Evolutionary conservation across 1,140 invertebrate species (phyloP), one percentile per base, ranked within the genome.

Genomic region (Planococcus citri): DNA sequence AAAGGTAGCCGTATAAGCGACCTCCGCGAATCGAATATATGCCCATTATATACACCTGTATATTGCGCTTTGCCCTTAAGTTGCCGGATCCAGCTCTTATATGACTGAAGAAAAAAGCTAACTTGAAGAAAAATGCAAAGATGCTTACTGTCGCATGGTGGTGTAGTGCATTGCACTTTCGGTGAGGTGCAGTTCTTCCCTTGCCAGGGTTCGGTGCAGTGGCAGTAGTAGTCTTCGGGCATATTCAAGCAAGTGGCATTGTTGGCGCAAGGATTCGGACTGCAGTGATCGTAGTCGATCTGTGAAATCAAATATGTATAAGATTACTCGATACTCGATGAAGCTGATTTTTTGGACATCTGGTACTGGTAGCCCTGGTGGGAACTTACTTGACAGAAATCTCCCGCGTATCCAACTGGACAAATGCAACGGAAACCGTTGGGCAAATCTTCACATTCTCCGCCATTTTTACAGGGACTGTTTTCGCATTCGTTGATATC

Each of bases 181-280:
- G 83, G 78, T 73, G 88, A 84, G 74, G 91, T 91, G 78, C 94
- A 97, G 79, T 93, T 94, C 77, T 90, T 91, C 33, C 94, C 94
- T 71, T 88, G 86, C 85, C 91, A 95, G 73, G 88, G 87, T 67
- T 85, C 83, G 0, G 88, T 85, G 80, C 94, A 97, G 78, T 92
- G 88, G 78, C 94, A 97, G 75, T 91, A 90, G 79, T 94, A 95
- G 76, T 91, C 89, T 67, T 85, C 85, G 74, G 91, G 85, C 0
- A 88, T 91, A 74, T 92, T 93, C 76, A 92, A 87, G 76, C 92
- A 94, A 2, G 84, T 83, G 1, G 88, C 87, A 0, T 84, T 85
- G 76, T 92, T 91, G 64, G 85, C 82, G 76, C 92, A 94, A 0
- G 90, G 89, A 73, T 91, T 86, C 20, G 89, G 88, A 70, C 85